Evolutionary conservation across 2,113 vertebrate species (phyloP).

Genomic region (Notarius lentiginosus): DNA sequence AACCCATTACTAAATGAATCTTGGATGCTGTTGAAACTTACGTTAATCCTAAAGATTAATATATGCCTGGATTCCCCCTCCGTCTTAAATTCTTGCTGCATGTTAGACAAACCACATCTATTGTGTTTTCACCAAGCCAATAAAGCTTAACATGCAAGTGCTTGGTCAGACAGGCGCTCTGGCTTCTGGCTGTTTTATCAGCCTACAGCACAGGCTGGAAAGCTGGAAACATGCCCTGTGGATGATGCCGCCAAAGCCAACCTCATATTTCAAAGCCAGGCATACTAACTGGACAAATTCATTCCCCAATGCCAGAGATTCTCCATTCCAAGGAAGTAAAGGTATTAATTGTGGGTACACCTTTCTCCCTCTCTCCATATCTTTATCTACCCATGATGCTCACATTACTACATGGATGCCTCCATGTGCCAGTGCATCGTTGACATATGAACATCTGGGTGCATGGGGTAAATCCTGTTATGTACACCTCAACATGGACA

Average conservation of each 20-base stretch:
- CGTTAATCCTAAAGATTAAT: neutral
- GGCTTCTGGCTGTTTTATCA: slow-evolving; percentile 63
- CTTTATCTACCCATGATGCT: neutral
- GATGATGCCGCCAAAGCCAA: slow-evolving; percentile 20
- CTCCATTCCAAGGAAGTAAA: slow-evolving; percentile 26
- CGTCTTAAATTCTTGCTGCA: slow-evolving; percentile 62
- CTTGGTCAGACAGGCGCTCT: slow-evolving; percentile 57
- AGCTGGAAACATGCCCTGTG: slow-evolving; percentile 46
- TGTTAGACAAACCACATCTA: slow-evolving; percentile 63
- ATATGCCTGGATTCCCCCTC: neutral
- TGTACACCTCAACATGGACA: neutral
- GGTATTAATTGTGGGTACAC: neutral
- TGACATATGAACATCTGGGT: neutral
- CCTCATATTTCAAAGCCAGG: slow-evolving; percentile 48
- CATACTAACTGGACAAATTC: slow-evolving; percentile 51
- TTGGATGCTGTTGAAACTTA: neutral
- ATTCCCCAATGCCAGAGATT: slow-evolving; percentile 16
- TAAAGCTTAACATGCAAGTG: slow-evolving; percentile 62
- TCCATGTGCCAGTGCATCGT: neutral
- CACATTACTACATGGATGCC: neutral
- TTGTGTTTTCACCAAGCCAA: slow-evolving; percentile 62
- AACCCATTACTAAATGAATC: neutral
- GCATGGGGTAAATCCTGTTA: neutral
- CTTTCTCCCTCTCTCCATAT: neutral
- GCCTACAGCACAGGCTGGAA: slow-evolving; percentile 57